phyloP scores from a whole-genome alignment of 2,888 invertebrate species.

The Acrobeloides nanus region DNA sequence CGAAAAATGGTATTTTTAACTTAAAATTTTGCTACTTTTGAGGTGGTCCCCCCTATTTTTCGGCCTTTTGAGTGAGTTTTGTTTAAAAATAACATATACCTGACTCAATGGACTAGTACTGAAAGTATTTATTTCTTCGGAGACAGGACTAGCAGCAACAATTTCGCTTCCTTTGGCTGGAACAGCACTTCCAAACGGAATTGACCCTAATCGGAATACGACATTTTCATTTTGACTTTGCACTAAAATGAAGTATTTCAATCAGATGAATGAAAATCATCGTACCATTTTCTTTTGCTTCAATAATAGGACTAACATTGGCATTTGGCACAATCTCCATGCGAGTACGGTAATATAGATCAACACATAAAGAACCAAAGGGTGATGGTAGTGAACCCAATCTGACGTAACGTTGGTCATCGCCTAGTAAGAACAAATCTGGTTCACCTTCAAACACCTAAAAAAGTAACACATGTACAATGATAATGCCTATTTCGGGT shows the following conservation, averaged over 20 bases:
- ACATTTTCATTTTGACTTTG: slow-evolving; percentile 1
- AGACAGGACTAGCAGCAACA: slow-evolving; percentile 13
- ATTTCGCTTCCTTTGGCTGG: slow-evolving; percentile 14
- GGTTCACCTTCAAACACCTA: slow-evolving; percentile 61
- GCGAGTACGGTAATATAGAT: slow-evolving; percentile 79
- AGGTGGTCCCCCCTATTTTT: too few relatives aligned
- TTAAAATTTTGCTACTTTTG: too few relatives aligned
- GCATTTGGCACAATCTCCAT: slow-evolving; percentile 62
- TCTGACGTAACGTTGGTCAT: slow-evolving; percentile 70
- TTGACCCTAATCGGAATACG: slow-evolving; percentile 7
- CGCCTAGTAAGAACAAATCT: slow-evolving; percentile 61
- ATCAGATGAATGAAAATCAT: background rate
- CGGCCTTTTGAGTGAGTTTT: slow-evolving; percentile 1
- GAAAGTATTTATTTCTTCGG: slow-evolving; percentile 16
- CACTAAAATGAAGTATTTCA: background rate
- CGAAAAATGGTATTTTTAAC: too few relatives aligned
- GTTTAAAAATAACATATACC: slow-evolving; percentile 5
- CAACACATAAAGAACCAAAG: slow-evolving; percentile 73
- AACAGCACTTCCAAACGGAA: slow-evolving; percentile 8
- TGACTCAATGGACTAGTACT: slow-evolving; percentile 18
- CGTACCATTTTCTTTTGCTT: background rate
- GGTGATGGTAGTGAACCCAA: slow-evolving; percentile 81
- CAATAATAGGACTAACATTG: background rate
- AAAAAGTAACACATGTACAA: slow-evolving; percentile 3
- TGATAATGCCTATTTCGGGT: too few relatives aligned